Evolutionary conservation across 2,797 vertebrate species (phyloP).

Genomic region (Arctocebus calabarensis): DNA sequence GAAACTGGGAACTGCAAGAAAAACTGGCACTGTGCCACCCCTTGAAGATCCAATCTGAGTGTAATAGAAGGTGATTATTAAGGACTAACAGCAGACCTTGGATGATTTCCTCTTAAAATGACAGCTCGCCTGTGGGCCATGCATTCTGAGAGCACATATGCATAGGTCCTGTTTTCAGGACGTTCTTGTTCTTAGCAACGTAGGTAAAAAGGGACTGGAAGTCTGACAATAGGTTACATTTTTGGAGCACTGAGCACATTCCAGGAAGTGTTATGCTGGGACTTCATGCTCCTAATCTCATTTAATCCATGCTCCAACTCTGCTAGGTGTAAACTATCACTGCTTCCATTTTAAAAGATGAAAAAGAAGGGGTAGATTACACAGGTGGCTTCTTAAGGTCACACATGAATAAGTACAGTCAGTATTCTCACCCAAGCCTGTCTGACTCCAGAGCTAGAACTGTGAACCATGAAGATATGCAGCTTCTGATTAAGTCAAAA

Average conservation of each 20-base stretch:
- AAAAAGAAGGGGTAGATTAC: background rate
- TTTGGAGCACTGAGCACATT: background rate
- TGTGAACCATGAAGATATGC: background rate
- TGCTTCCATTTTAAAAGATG: background rate
- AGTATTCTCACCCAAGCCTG: background rate
- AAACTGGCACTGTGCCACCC: slow-evolving; percentile 87
- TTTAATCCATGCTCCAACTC: background rate
- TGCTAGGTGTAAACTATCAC: background rate
- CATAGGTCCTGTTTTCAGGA: slow-evolving; percentile 82
- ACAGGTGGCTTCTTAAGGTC: background rate
- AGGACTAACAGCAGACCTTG: slow-evolving; percentile 89
- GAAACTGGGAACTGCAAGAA: slow-evolving; percentile 87
- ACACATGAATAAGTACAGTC: background rate
- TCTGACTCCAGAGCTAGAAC: slow-evolving; percentile 42
- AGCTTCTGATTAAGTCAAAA: slow-evolving; percentile 24
- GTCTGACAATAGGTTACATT: background rate
- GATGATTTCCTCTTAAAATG: slow-evolving; percentile 90
- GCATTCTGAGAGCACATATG: slow-evolving; percentile 78
- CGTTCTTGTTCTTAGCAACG: slow-evolving; percentile 85
- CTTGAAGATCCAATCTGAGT: slow-evolving; percentile 90
- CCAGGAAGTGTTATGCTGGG: background rate
- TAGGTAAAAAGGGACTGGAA: slow-evolving; percentile 84
- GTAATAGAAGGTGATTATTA: slow-evolving; percentile 90
- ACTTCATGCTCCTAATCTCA: background rate
- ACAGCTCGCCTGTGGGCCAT: slow-evolving; percentile 85